Evolutionary conservation across 2,113 vertebrate genomes (phyloP).

Genomic region (Scatophagus argus): DNA sequence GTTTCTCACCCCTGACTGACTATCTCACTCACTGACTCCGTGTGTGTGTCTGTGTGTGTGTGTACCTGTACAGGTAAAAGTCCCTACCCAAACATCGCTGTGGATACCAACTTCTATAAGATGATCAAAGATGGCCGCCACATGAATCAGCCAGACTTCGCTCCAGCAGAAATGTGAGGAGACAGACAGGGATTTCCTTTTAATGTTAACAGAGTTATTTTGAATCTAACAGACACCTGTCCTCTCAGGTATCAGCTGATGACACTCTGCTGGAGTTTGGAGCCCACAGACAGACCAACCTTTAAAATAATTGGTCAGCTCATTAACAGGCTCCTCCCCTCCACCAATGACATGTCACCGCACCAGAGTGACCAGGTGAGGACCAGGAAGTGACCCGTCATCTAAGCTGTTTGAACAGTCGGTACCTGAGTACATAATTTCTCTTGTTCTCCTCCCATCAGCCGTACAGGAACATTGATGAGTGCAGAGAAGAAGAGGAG

Average conservation of each 20-base stretch:
- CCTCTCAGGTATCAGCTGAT: constrained; percentile 90
- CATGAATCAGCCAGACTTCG: constrained; percentile 92
- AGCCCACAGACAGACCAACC: constrained; percentile 90
- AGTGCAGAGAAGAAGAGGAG: constrained; percentile 56
- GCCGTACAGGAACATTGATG: constrained; percentile 63
- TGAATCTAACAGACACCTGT: neutral
- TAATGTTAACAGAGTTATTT: neutral
- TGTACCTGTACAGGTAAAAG: constrained; percentile 86
- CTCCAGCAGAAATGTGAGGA: constrained; percentile 89
- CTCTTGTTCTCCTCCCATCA: constrained; percentile 6
- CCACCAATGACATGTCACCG: constrained; percentile 46
- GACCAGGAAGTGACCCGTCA: neutral
- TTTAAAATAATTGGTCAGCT: constrained; percentile 88
- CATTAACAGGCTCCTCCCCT: constrained; percentile 84
- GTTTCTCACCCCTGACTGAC: neutral
- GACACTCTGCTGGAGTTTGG: constrained; percentile 92
- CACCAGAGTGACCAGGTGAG: constrained; percentile 82
- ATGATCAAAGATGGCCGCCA: constrained; percentile 95
- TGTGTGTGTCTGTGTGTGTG: constrained; percentile 2
- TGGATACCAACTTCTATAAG: constrained; percentile 95
- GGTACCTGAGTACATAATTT: neutral
- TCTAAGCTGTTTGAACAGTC: neutral
- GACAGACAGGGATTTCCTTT: fast-evolving
- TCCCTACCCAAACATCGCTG: constrained; percentile 92
- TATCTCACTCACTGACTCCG: no score